phyloP scores from a whole-genome alignment of 2,888 invertebrate species.

The Eupithecia inturbata region DNA sequence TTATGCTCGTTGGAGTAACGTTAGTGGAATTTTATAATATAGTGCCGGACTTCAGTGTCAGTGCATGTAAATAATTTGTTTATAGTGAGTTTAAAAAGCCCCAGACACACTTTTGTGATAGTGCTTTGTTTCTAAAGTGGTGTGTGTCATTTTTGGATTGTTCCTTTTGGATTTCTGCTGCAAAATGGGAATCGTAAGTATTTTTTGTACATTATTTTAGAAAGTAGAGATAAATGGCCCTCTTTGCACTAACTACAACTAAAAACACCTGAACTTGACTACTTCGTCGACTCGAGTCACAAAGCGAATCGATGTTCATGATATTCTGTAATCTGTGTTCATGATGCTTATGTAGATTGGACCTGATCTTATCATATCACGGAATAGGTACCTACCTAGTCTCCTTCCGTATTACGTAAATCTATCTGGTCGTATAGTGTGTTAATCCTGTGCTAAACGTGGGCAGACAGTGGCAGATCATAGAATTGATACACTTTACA shows the following conservation, averaged over 20 bases:
- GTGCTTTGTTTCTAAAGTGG: constrained; percentile 67
- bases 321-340: neutral
- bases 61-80: constrained; percentile 57
- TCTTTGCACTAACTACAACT: neutral
- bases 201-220: constrained; percentile 15
- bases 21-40: constrained; percentile 54
- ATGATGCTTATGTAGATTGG: neutral
- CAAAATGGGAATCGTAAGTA: constrained; percentile 77
- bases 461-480: neutral
- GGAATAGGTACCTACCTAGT: no score
- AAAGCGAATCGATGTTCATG: neutral
- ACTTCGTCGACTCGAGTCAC: no score
- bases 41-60: constrained; percentile 57
- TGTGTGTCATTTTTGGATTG: constrained; percentile 75
- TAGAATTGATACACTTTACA: neutral
- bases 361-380: neutral
- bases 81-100: constrained; percentile 67
- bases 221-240: neutral
- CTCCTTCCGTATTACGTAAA: neutral
- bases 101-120: constrained; percentile 59
- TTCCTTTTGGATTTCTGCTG: constrained; percentile 67
- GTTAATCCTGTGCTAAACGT: neutral
- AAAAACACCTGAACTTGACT: no score
- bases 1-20: constrained; percentile 66
- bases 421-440: neutral